phyloP scores from a whole-genome alignment of 1,140 invertebrate species.

The Conus ventricosus region DNA sequence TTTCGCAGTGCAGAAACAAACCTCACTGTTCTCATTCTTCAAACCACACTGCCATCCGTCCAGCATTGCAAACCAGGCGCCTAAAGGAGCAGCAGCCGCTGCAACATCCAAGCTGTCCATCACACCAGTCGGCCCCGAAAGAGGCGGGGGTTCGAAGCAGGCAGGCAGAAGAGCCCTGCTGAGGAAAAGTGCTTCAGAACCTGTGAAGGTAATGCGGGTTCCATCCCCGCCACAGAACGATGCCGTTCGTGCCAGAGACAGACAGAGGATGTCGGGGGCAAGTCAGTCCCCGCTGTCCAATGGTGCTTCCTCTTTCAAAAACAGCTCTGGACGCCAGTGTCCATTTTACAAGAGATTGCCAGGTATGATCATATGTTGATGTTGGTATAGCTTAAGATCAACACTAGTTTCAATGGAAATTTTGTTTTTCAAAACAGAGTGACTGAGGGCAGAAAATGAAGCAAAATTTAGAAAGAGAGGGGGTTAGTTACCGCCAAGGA shows the following conservation, averaged over 20 bases:
- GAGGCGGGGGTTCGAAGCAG: not conserved
- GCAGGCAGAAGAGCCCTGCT: not conserved
- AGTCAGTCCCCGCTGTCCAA: not conserved
- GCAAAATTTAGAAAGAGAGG: too few species aligned
- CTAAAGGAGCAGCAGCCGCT: not conserved
- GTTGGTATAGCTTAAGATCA: not conserved
- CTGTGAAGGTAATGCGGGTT: not conserved
- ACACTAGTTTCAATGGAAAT: not conserved
- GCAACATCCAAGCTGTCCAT: not conserved
- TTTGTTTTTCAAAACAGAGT: too few species aligned
- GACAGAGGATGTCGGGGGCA: too few species aligned
- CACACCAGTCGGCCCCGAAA: not conserved
- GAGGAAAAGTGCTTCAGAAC: constrained; percentile 14
- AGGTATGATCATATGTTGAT: constrained; percentile 49
- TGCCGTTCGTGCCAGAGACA: not conserved
- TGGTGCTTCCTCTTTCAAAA: not conserved
- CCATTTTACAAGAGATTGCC: constrained; percentile 74
- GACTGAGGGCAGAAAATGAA: too few species aligned
- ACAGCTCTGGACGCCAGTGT: constrained; percentile 45
- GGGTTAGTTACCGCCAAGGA: too few species aligned
- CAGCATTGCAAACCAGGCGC: not conserved
- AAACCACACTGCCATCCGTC: constrained; percentile 15
- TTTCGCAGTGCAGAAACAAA: constrained; percentile 15
- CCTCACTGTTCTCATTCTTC: constrained; percentile 33
- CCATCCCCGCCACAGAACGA: not conserved